Conservation (phyloP, 2,113 vertebrate genomes). For the Cercocebus atys region DNA sequence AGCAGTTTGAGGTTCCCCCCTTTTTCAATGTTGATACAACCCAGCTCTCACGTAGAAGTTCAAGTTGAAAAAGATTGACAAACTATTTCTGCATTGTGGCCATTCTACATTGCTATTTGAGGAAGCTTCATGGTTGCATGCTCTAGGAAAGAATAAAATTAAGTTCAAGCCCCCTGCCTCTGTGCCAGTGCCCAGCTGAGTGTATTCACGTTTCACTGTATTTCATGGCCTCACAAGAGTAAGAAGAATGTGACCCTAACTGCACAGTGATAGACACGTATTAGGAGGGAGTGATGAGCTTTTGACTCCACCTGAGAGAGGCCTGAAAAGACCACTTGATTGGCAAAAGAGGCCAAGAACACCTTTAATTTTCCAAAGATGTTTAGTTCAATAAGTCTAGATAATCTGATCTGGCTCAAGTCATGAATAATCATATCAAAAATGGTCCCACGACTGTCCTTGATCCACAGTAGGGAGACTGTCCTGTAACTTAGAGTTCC, state of each 20-base stretch:
- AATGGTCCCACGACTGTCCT: background rate
- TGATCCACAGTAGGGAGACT: rapidly evolving
- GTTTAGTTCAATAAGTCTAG: too few relatives aligned
- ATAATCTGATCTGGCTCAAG: too few relatives aligned
- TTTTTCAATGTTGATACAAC: background rate
- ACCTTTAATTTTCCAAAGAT: background rate
- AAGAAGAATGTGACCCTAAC: background rate
- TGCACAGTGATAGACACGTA: background rate
- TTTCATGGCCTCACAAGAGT: background rate
- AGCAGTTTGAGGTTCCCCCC: background rate
- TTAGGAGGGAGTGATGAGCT: too few relatives aligned
- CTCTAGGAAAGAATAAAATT: too few relatives aligned
- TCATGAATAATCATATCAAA: background rate
- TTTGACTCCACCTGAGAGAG: background rate
- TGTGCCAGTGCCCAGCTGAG: rapidly evolving
- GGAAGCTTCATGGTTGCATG: background rate
- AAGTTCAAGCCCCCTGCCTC: too few relatives aligned
- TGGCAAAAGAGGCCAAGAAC: background rate
- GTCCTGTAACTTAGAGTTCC: background rate
- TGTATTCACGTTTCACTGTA: background rate
- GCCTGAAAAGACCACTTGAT: background rate
- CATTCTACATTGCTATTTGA: background rate
- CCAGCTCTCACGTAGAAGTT: background rate
- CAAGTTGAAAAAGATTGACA: background rate
- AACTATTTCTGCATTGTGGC: background rate